Evolutionary conservation across 2,113 vertebrate genomes (phyloP).

Genomic region (Potamarius usumacintae): DNA sequence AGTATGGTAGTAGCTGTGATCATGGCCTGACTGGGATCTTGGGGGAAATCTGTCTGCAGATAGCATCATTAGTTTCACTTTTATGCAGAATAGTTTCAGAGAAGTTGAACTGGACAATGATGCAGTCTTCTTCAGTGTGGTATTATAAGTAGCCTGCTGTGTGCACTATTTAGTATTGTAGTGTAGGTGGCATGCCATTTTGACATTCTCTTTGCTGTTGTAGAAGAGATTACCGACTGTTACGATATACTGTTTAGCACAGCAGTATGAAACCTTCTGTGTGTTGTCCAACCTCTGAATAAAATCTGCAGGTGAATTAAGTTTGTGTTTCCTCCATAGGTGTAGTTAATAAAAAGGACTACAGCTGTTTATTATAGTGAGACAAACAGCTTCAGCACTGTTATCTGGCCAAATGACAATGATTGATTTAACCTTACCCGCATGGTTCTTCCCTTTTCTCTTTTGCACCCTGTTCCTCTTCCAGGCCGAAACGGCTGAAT

Average conservation of each 20-base stretch:
- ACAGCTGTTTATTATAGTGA: background rate
- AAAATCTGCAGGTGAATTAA: background rate
- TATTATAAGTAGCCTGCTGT: background rate
- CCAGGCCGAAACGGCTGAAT: background rate
- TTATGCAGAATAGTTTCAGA: background rate
- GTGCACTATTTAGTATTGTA: background rate
- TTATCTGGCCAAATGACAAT: background rate
- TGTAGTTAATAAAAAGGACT: background rate
- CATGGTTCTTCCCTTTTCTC: constrained; percentile 1
- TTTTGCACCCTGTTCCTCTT: constrained; percentile 9
- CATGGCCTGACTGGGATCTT: background rate
- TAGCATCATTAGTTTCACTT: background rate
- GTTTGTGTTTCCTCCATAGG: background rate
- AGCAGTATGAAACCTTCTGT: background rate
- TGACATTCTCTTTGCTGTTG: background rate
- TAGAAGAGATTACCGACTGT: background rate
- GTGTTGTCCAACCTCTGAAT: background rate
- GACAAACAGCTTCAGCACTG: background rate
- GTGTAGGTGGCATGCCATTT: background rate
- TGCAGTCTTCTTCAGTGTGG: background rate
- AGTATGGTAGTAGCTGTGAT: background rate
- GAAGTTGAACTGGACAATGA: background rate
- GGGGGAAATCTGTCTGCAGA: background rate
- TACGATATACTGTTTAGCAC: background rate
- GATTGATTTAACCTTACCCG: background rate